Base-by-base conservation (phyloP, 2,888 invertebrate species). In the Sphinx pinastri region DNA sequence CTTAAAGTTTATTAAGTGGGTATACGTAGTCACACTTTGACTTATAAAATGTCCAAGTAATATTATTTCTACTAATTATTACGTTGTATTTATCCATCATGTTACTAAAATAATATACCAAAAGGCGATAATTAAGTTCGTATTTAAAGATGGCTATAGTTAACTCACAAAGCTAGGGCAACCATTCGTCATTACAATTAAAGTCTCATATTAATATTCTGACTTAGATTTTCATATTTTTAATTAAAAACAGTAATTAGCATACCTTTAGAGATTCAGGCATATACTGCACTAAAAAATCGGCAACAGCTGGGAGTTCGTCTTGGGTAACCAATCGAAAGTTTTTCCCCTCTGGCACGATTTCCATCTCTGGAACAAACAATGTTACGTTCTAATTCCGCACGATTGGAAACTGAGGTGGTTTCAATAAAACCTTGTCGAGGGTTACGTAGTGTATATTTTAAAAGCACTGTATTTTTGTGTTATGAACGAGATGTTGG, bases 191-290 rank as follows among this genome's bases (percentile, higher is more conserved):
- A 8, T 38, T 38, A 38, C 38, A 25, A 25, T 25, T 25, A 25
- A 2, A 1, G 25, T 25, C 25, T 25, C 25, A 25, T 2, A 25
- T 25, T 25, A 25, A 25, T 25, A 25, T 25, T 25, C 25, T 25
- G 25, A 25, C 25, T 2, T 25, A 25, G 25, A 25, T 25, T 5
- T 5, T 38, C 38, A 38, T 38, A 38, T 38, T 2, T 7, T 7
- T 38, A 38, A 38, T 38, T 38, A 25, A 25, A 25, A 25, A 38
- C 8, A 38, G 1, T 2, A 38, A 38, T 7, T 13, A 51, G 25
- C 12, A 89, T 95, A 97, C 98, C 96, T 98, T 98, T 84, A 98
- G 95, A 85, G 97, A 97, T 94, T 97, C 97, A 87, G 98, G 97
- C 94, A 97, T 95, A 95, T 96, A 97, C 93, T 96, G 95, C 88